Conservation (phyloP, 2,797 vertebrate species). For the Pelochelys cantorii region DNA sequence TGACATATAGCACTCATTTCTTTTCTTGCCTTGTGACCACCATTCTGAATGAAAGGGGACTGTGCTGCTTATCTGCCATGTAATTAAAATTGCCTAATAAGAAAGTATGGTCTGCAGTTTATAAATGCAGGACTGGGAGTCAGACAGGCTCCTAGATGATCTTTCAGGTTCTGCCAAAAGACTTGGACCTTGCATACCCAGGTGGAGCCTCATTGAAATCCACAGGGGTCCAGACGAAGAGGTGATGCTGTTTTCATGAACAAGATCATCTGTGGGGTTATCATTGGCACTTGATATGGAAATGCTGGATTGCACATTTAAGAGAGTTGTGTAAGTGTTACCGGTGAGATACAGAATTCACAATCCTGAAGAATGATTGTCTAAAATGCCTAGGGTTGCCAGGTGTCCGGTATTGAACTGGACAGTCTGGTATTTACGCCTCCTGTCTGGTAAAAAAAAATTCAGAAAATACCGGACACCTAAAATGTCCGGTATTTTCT, state of each 20-base stretch:
- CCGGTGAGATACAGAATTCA: neutral
- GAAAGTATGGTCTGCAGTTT: neutral
- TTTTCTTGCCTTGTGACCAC: neutral
- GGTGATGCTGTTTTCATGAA: neutral
- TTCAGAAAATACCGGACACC: no score
- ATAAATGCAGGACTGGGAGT: neutral
- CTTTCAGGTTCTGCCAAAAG: neutral
- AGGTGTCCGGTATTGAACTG: no score
- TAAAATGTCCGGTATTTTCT: no score
- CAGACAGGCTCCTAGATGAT: neutral
- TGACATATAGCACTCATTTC: rapidly evolving
- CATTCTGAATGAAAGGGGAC: neutral
- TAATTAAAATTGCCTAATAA: slow-evolving; percentile 9
- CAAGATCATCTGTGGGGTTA: neutral
- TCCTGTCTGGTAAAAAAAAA: no score
- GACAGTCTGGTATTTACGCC: no score
- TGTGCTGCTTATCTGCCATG: neutral
- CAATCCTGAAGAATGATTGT: neutral
- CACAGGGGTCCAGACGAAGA: neutral
- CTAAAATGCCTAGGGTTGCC: neutral
- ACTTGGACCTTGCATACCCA: neutral
- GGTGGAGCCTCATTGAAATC: neutral
- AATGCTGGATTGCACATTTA: no score
- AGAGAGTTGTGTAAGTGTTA: neutral
- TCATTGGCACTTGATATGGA: no score